Evolutionary conservation across 2,888 invertebrate species (phyloP).

Genomic region (Eubasilissa splendida): DNA sequence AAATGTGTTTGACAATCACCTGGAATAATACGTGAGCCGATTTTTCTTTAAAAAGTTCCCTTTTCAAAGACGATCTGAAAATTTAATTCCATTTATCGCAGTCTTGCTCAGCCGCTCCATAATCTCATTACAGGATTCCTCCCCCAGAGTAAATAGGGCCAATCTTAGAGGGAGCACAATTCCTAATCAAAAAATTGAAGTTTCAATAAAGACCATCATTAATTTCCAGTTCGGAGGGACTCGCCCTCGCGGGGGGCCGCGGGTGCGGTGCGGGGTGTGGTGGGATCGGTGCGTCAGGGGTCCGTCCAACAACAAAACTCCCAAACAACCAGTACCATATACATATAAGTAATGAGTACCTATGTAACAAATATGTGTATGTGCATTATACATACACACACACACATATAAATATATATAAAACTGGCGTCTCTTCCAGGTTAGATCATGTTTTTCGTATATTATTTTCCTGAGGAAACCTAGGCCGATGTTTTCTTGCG

Average conservation of each 20-base stretch:
- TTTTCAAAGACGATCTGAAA: slow-evolving; percentile 42
- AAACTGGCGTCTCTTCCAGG: no score
- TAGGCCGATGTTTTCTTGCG: no score
- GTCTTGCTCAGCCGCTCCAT: slow-evolving; percentile 53
- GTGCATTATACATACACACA: no score
- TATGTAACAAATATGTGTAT: no score
- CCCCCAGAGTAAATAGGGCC: slow-evolving; percentile 56
- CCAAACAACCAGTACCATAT: no score
- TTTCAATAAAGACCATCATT: slow-evolving; percentile 81
- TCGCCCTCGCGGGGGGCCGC: slow-evolving; percentile 38
- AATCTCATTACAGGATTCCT: slow-evolving; percentile 57
- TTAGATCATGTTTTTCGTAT: no score
- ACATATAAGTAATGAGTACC: no score
- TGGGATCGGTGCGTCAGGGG: background rate
- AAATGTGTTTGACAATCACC: background rate
- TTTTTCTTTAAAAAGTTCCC: slow-evolving; percentile 45
- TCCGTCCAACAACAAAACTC: no score
- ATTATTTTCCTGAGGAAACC: no score
- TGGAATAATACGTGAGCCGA: slow-evolving; percentile 9
- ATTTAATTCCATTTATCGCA: slow-evolving; percentile 58
- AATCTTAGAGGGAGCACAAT: slow-evolving; percentile 61
- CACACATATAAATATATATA: no score
- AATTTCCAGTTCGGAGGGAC: slow-evolving; percentile 72
- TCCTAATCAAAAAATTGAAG: slow-evolving; percentile 79
- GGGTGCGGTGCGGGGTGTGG: slow-evolving; percentile 33